Percentiles rank a stretch among this genome's conserved stretches.
These are phyloP conservation scores for Steinernema khuongi DNA, from an alignment of 1,140 invertebrate genomes.

Conservation along the genomic window DNA sequence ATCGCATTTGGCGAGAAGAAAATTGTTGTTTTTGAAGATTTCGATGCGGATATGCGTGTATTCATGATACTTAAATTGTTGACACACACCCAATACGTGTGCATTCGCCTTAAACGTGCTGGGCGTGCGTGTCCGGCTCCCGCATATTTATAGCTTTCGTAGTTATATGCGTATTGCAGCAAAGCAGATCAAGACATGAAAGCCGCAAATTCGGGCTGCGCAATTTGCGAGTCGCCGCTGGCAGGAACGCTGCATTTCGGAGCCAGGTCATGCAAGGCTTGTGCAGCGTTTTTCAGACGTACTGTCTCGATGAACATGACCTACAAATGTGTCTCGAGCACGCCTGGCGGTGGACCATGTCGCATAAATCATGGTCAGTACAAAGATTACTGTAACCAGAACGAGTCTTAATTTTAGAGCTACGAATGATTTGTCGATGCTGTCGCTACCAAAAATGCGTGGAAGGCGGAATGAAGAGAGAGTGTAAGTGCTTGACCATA, in stretches of 20 bases:
- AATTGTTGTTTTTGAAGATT: conserved; percentile 7
- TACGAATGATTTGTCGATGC: conserved; percentile 33
- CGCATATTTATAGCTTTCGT: neutral
- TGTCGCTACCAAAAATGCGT: conserved; percentile 36
- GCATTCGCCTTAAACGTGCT: neutral
- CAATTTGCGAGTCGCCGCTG: conserved; percentile 17
- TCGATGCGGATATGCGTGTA: neutral
- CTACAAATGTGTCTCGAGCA: conserved; percentile 26
- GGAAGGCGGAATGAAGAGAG: conserved; percentile 30
- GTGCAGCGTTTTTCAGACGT: conserved; percentile 34
- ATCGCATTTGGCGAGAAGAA: neutral
- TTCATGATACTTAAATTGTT: neutral
- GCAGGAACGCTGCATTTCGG: conserved; percentile 20
- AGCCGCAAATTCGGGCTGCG: neutral
- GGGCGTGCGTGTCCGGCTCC: neutral
- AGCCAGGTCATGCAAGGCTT: conserved; percentile 24
- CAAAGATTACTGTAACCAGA: neutral
- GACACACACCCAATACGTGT: neutral
- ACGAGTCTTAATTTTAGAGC: conserved; percentile 18
- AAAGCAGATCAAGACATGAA: neutral
- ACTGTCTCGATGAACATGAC: conserved; percentile 37
- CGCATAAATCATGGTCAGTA: conserved; percentile 30
- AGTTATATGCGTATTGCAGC: neutral
- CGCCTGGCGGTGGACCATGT: conserved; percentile 17
- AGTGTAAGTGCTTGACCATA: conserved; percentile 24